phyloP scores from a whole-genome alignment of 2,113 vertebrate genomes.

The Gambusia affinis region DNA sequence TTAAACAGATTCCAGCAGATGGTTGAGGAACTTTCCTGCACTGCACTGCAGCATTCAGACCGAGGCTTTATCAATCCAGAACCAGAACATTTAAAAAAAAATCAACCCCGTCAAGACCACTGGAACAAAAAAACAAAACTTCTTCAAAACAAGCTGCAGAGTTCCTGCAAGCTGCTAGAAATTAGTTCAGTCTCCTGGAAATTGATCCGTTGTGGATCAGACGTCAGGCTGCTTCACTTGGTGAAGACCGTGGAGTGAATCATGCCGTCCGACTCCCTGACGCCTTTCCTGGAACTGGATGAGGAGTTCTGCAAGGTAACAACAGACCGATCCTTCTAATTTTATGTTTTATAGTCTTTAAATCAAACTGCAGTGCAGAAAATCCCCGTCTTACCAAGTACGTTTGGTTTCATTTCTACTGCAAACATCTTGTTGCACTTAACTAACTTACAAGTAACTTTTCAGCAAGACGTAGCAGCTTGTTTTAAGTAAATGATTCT shows the following conservation, averaged over 20 bases:
- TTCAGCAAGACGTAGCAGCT: too few relatives aligned
- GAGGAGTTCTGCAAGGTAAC: constrained; percentile 82
- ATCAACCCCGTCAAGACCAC: background rate
- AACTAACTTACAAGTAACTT: too few relatives aligned
- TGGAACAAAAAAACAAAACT: background rate
- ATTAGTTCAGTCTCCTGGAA: background rate
- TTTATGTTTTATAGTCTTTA: too few relatives aligned
- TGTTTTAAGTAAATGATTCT: too few relatives aligned
- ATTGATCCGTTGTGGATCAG: constrained; percentile 12
- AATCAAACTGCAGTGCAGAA: too few relatives aligned
- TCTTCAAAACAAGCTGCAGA: background rate
- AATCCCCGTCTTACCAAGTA: too few relatives aligned
- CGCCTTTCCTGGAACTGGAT: constrained; percentile 80
- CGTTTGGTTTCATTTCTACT: too few relatives aligned
- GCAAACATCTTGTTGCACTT: too few relatives aligned
- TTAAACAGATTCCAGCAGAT: constrained; percentile 80
- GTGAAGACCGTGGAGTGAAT: constrained; percentile 42
- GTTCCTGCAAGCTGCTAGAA: background rate
- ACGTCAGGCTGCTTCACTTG: constrained; percentile 1
- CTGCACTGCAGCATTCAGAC: background rate
- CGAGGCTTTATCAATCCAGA: background rate
- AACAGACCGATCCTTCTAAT: too few relatives aligned
- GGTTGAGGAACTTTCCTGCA: constrained; percentile 60
- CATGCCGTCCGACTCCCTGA: constrained; percentile 82
- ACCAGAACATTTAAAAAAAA: background rate